Evolutionary conservation across 2,888 invertebrate species (phyloP).

Genomic region (Eristalis pertinax): DNA sequence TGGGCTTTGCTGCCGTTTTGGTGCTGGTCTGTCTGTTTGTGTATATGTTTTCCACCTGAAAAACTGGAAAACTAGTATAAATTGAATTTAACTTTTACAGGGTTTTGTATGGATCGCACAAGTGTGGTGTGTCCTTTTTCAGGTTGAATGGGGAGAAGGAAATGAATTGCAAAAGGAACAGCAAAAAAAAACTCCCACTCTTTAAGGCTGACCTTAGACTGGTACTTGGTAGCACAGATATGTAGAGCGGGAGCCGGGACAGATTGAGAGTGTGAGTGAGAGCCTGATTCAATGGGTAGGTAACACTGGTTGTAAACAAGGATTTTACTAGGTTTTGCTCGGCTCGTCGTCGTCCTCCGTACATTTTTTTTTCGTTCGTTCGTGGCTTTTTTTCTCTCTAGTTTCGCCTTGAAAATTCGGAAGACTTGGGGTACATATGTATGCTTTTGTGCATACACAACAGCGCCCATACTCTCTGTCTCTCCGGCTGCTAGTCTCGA

Average conservation of each 20-base stretch:
- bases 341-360: not conserved
- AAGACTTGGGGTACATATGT: conserved; percentile 19
- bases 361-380: not conserved
- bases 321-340: conserved; percentile 19
- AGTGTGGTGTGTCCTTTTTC: conserved; percentile 43
- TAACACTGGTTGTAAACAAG: conserved; percentile 49
- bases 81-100: conserved; percentile 65
- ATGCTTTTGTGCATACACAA: not conserved
- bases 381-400: too few species aligned
- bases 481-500: conserved; percentile 43
- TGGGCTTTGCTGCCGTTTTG: too few species aligned
- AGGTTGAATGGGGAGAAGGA: conserved; percentile 18
- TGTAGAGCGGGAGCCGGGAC: not conserved
- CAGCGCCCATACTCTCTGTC: not conserved
- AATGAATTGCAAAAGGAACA: not conserved
- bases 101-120: conserved; percentile 27
- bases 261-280: conserved; percentile 23
- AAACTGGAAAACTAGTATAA: conserved; percentile 63
- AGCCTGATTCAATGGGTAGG: conserved; percentile 23
- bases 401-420: conserved; percentile 51
- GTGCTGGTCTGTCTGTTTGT: conserved; percentile 17
- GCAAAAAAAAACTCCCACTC: not conserved
- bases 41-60: conserved; percentile 73
- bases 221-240: conserved; percentile 11
- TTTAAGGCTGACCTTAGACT: conserved; percentile 67